Percentiles rank a stretch among this genome's conserved stretches.
These are phyloP conservation scores for Nerophis lumbriciformis DNA, from an alignment of 2,113 vertebrate species.

Conservation along the genomic window DNA sequence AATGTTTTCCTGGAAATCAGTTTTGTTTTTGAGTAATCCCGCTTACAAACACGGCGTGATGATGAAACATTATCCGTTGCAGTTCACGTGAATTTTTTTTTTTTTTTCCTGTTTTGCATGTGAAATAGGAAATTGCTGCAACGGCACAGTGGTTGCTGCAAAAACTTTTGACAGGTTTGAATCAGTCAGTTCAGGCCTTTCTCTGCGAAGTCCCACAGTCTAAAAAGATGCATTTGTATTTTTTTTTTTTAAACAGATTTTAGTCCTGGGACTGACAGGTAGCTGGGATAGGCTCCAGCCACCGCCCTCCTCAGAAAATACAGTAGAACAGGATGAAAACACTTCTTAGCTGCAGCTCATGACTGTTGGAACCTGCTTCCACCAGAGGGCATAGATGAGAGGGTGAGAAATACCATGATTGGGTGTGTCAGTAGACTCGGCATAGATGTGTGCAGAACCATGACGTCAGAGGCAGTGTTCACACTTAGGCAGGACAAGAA, in stretches of 20 bases:
- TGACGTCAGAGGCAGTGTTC: slow-evolving; percentile 17
- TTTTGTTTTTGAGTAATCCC: no score
- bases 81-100: no score
- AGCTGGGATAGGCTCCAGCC: no score
- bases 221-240: no score
- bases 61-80: no score
- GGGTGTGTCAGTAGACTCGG: slow-evolving; percentile 25
- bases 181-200: not conserved
- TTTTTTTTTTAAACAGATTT: no score
- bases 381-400: slow-evolving; percentile 15
- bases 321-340: no score
- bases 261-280: no score
- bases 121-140: not conserved
- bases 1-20: no score
- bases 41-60: no score
- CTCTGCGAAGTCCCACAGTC: no score
- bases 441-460: slow-evolving; percentile 22
- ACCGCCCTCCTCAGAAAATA: no score
- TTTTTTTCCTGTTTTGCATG: not conserved
- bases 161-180: not conserved
- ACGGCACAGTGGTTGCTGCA: not conserved
- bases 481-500: slow-evolving; percentile 9
- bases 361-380: slow-evolving; percentile 9
- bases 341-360: not conserved
- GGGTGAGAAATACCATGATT: slow-evolving; percentile 8